Base-by-base conservation (phyloP, 2,113 vertebrate species). In the Phrynocephalus versicolor region DNA sequence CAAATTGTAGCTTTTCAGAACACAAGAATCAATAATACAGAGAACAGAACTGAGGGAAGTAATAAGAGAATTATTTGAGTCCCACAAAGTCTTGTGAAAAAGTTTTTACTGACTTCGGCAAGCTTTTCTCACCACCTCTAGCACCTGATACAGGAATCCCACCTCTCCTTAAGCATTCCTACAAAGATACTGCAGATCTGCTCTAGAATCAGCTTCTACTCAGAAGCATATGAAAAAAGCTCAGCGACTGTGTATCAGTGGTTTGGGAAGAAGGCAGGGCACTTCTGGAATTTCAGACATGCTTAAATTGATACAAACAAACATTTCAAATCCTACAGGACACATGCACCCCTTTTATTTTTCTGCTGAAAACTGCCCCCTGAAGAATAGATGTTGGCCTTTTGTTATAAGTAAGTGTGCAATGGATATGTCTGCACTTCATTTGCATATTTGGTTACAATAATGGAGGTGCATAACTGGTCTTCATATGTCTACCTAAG, bases 61-160 rank as follows among this genome's bases (percentile, higher is more conserved):
- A 81, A 57, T 0, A 0, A 72, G 37, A 0, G 0, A 16, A 76
- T 78, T 0, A 3, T 64, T 30, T 69, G 5, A 55, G 57, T 16
- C 60, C 9, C 16, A 19, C 79, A 30, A 69, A 55, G 19, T 51
- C 64, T 23, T 10, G 69, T 55, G 27, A 51, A 23, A n/a, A 57
- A 21, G n/a, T 60, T 37, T 37, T 12, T 79, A 14, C n/a, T 62
- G 12, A 23, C 39, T 62, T 23, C 57, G 62, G 27, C 37, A n/a
- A 39, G 25, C 39, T 67, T 30, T 7, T 81, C 51, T 16, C 14
- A 10, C 25, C 27, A n/a, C 9, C 25, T 6, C 6, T 1, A 14
- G 27, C 64, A 39, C 7, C 30, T 80, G 37, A 79, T 14, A 37
- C 45, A 74, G 27, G 67, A 57, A 41, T 87, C 82, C 23, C 45